Base-by-base conservation (phyloP, 2,888 invertebrate species). In the Drepana falcataria region DNA sequence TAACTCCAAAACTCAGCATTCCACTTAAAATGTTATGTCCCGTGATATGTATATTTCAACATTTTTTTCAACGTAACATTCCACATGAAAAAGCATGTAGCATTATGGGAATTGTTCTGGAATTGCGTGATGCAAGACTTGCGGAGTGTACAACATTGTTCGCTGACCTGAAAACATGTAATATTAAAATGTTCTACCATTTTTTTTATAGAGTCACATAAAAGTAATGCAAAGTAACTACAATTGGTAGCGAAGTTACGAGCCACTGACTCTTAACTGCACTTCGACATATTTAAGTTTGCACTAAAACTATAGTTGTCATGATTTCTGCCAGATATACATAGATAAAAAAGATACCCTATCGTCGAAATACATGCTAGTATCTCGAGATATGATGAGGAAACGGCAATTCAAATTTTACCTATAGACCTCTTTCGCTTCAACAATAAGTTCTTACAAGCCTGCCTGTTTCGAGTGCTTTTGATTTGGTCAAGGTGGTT, bases 71-170 rank as follows among this genome's bases (percentile, higher is more conserved):
- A 54, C 59, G 54, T 61, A 56, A 60, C 63, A 66, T 71, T 73
- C 63, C 64, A 63, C 58, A 59, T 56, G 55, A 62, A 66, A 70
- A 64, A 64, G 61, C 66, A 61, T 57, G 49, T 60, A 47, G 62
- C 60, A 72, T 68, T 65, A 64, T 65, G 58, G 52, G 59, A 58
- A 71, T 66, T 71, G 66, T 70, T 76, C 64, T 55, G 63, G 59
- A 58, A 65, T 61, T 64, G 62, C 60, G 58, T 53, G 65, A 59
- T 55, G 58, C 54, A 63, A 63, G 58, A 56, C 41, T 21, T 40
- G 48, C 48, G 60, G 63, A 74, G 72, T 68, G 61, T 60, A 56
- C 67, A 71, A 69, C 66, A 64, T 65, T 67, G 55, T 60, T 55
- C 55, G 59, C 49, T 66, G 68, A 69, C 67, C 69, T 61, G 60